Evolutionary conservation across 2,797 vertebrate species (phyloP).

Genomic region (Dicrostonyx torquatus): DNA sequence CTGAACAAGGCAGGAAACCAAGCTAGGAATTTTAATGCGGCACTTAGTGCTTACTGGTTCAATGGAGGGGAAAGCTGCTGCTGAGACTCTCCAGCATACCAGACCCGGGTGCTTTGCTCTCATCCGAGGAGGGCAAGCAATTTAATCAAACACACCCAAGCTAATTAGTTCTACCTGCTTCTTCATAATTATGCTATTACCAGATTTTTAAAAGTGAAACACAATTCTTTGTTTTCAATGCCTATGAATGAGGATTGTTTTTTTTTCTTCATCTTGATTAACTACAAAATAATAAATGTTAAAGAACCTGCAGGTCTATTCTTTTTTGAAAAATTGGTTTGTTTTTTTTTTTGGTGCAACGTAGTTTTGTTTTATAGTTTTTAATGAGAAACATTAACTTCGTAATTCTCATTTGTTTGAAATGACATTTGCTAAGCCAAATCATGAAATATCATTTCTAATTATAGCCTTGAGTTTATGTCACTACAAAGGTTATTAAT

Average conservation of each 20-base stretch:
- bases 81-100: constrained; percentile 68
- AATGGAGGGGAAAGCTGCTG: constrained; percentile 66
- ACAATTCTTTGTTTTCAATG: constrained; percentile 33
- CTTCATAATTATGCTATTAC: constrained; percentile 59
- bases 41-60: constrained; percentile 70
- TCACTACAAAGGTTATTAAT: constrained; percentile 45
- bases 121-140: constrained; percentile 72
- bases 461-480: neutral
- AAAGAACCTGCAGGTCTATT: constrained; percentile 38
- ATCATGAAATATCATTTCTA: constrained; percentile 62
- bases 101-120: constrained; percentile 57
- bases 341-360: constrained; percentile 68
- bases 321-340: constrained; percentile 57
- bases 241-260: neutral
- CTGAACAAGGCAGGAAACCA: constrained; percentile 73
- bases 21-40: constrained; percentile 68
- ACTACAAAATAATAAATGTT: constrained; percentile 55
- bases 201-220: constrained; percentile 50
- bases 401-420: constrained; percentile 60
- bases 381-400: constrained; percentile 64
- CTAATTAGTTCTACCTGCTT: constrained; percentile 69
- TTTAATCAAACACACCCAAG: constrained; percentile 46
- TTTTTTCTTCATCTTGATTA: constrained; percentile 45
- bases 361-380: constrained; percentile 49
- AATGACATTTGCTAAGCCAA: constrained; percentile 57